Base-by-base conservation (phyloP, 2,797 vertebrate species). In the Sebastolobus altivelis region DNA sequence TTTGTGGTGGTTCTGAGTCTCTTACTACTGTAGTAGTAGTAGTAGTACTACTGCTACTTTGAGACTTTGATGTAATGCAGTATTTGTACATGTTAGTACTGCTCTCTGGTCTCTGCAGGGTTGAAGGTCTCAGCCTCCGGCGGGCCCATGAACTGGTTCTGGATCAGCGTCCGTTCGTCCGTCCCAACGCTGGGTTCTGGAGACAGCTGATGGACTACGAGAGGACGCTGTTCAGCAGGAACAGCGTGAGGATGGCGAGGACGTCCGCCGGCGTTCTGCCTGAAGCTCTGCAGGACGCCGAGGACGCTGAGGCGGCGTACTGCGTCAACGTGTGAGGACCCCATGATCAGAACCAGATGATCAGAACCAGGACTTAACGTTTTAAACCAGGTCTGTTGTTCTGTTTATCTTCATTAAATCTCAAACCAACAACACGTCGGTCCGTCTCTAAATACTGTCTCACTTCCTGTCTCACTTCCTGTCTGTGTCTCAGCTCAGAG, bases 141-240 rank as follows among this genome's bases (percentile, higher is more conserved):
- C 82, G 71, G 81, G 94, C 94, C 16, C 72, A 95, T 8, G 69
- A 87, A 13, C 75, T 76, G 61, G 90, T 96, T 37, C 81, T 93
- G 60, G 81, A 84, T 46, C 80, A 35, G 7, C 88, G 94, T 0
- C 93, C 94, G 0, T 93, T 93, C 63, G 88, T 96, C n/a, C 84
- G 93, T 4, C 94, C 93, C 43, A 95, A 96, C 2, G 92, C 92
- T 0, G 95, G 95, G 0, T 96, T 96, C 91, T 96, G 95, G 95
- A 89, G 90, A 13, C 95, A 96, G 88, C 91, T 96, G 79, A 84
- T 95, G 33, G 85, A 87, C 29, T 93, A 94, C 0, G 95, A 96
- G 89, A 67, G 14, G 58, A 75, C 2, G 0, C 87, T 95, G 33
- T 90, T 77, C 5, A 59, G 89, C 31, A 86, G 65, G 29, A 95